Evolutionary conservation across 2,113 vertebrate genomes (phyloP), one percentile per base, ranked within the genome.

Genomic region (Sciurus niger): DNA sequence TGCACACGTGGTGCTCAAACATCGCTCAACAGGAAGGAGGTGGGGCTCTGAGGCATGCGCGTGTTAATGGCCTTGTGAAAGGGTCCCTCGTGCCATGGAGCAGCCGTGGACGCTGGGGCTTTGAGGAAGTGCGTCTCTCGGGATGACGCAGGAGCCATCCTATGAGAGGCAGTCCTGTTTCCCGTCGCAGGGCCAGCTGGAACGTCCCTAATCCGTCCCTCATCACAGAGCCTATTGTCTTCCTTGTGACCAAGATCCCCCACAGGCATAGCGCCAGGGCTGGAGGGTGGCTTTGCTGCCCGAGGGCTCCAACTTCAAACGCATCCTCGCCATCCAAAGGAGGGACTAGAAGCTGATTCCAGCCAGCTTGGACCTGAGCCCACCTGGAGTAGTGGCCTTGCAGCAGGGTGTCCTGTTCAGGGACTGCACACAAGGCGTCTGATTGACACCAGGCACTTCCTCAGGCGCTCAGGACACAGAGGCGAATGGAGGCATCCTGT

Each of bases 191-290:
- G n/a, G 32, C 77, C 2, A 6, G 46, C 46, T 48, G n/a, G 60
- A 1, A 40, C 40, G 40, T 40, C 40, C 40, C 40, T 40, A 40
- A 40, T 40, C 40, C 46, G 34, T 58, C 22, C 0, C 60, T 25
- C 9, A 58, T 73, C 53, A 4, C 9, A 9, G 18, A 32, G 43
- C 9, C 0, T 0, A 12, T 14, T 72, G 48, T 60, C 48, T 46
- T 6, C 8, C 0, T 8, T 14, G 53, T 32, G 73, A 63, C 82
- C 2, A 0, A 8, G 0, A 20, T 65, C 43, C 51, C 65, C 72
- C 3, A 0, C 6, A 30, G 84, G 43, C 48, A 12, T 51, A 48
- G 25, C 0, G 4, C 34, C 32, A 16, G 43, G 6, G 0, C 17
- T 12, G 65, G 40, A 37, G 83, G 13, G 46, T 14, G 12, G 10